Evolutionary conservation across 1,140 invertebrate species (phyloP).

Genomic region (Centruroides sculpturatus): DNA sequence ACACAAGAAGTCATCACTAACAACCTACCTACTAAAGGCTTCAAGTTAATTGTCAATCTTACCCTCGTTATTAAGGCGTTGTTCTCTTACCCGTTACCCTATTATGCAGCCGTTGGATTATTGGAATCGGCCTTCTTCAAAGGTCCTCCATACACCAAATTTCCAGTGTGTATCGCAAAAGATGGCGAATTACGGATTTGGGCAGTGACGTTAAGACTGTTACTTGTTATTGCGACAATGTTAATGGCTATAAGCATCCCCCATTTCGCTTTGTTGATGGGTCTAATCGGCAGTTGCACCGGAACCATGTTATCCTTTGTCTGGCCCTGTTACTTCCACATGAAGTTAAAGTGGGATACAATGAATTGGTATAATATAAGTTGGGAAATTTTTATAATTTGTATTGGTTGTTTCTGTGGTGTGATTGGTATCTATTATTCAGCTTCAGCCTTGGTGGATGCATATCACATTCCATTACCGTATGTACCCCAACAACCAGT

Average conservation of each 20-base stretch:
- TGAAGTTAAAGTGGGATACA: constrained; percentile 73
- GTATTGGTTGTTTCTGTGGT: constrained; percentile 73
- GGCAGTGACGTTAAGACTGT: constrained; percentile 78
- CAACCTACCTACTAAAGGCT: constrained; percentile 71
- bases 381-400: constrained; percentile 86
- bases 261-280: constrained; percentile 96
- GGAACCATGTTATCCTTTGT: constrained; percentile 97
- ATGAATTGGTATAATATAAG: constrained; percentile 58
- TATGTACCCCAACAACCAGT: not conserved
- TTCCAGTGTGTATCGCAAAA: constrained; percentile 80
- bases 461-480: constrained; percentile 77
- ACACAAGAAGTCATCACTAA: constrained; percentile 88
- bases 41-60: constrained; percentile 90
- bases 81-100: constrained; percentile 93
- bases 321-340: constrained; percentile 95
- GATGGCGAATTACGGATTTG: constrained; percentile 88
- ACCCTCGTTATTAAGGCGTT: constrained; percentile 92
- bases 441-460: constrained; percentile 72
- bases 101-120: constrained; percentile 91
- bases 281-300: constrained; percentile 95
- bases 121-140: constrained; percentile 87
- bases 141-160: constrained; percentile 63
- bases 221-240: constrained; percentile 81
- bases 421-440: constrained; percentile 91
- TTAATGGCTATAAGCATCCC: constrained; percentile 93